phyloP scores from a whole-genome alignment of 2,797 vertebrate species.

The Gallinago stenura region DNA sequence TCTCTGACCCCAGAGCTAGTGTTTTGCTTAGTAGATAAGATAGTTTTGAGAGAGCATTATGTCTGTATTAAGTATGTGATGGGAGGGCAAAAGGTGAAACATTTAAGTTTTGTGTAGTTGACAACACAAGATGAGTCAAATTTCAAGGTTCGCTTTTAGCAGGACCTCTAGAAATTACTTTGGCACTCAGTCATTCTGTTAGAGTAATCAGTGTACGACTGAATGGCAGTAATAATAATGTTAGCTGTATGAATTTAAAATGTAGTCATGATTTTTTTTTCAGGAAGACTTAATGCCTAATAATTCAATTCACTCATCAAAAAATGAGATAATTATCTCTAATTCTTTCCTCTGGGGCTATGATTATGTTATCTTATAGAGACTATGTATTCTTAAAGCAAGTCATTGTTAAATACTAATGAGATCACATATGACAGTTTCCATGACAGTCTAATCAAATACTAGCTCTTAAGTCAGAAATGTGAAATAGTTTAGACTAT shows the following conservation, averaged over 20 bases:
- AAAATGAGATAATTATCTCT: constrained; percentile 39
- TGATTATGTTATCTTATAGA: background rate
- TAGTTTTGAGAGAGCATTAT: background rate
- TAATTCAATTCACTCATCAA: constrained; percentile 42
- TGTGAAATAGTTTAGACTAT: constrained; percentile 2
- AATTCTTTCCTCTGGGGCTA: background rate
- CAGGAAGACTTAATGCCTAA: constrained; percentile 26
- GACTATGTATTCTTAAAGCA: constrained; percentile 18
- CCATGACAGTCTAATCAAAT: constrained; percentile 30
- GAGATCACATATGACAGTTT: constrained; percentile 7
- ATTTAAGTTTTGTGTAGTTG: background rate
- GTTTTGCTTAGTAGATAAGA: background rate
- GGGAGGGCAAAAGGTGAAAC: background rate
- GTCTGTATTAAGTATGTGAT: background rate
- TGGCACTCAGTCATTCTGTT: background rate
- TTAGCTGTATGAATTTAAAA: constrained; percentile 48
- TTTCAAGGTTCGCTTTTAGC: background rate
- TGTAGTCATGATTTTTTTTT: constrained; percentile 17
- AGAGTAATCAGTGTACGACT: background rate
- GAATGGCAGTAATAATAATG: constrained; percentile 1
- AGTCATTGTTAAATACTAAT: constrained; percentile 12
- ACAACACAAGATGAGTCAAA: background rate
- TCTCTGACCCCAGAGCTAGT: background rate
- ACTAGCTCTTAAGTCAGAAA: constrained; percentile 10
- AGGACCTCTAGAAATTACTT: background rate